Evolutionary conservation across 2,113 vertebrate genomes (phyloP).

Genomic region (Zapornia atra): DNA sequence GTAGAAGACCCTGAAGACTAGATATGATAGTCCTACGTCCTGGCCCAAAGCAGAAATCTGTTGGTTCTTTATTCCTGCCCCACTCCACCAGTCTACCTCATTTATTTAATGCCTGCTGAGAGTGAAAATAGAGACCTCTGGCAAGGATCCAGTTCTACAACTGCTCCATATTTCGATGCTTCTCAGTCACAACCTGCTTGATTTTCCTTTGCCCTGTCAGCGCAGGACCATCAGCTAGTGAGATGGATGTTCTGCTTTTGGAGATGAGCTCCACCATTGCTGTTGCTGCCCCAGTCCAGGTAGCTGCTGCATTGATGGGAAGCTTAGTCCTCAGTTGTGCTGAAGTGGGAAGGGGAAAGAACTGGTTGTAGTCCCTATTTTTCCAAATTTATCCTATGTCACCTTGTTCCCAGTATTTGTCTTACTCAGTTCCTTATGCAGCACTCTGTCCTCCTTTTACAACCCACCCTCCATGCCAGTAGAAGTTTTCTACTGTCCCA

Average conservation of each 20-base stretch:
- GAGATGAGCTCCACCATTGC: background rate
- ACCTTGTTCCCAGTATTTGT: background rate
- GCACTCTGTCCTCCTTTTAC: background rate
- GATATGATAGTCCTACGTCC: background rate
- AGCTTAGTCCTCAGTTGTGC: background rate
- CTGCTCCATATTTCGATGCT: background rate
- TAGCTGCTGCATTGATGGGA: background rate
- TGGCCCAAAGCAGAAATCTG: background rate
- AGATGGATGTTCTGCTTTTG: background rate
- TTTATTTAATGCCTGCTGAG: background rate
- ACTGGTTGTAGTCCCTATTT: accelerated
- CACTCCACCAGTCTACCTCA: background rate
- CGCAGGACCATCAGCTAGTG: background rate
- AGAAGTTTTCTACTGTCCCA: background rate
- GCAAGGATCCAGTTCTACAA: background rate
- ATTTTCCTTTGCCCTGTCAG: background rate
- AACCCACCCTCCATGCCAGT: background rate
- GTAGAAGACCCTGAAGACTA: background rate
- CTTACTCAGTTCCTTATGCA: background rate
- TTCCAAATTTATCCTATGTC: background rate
- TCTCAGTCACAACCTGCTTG: background rate
- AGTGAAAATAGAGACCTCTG: background rate
- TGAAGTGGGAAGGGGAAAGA: background rate
- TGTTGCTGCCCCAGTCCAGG: background rate
- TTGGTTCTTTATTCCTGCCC: background rate